A percentile compares a stretch with the other conserved stretches of the same genome.
phyloP scores from a whole-genome alignment of 2,888 invertebrate genomes.

The Helleia helle region DNA sequence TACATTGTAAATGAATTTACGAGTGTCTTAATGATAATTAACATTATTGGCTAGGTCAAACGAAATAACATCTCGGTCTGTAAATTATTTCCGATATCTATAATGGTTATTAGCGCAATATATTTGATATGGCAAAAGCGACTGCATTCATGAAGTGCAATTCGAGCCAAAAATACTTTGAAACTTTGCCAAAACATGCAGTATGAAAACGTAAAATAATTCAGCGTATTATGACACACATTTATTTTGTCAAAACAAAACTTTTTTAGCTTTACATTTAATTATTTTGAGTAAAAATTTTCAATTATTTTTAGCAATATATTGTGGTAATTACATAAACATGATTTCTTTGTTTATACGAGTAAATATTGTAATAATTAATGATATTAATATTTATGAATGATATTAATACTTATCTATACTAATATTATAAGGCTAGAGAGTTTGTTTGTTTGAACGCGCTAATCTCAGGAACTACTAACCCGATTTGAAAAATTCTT shows the following conservation, averaged over 20 bases:
- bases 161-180: conserved; percentile 68
- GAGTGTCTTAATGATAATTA: conserved; percentile 4
- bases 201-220: conserved; percentile 43
- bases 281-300: conserved; percentile 19
- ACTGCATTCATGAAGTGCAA: conserved; percentile 57
- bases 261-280: conserved; percentile 9
- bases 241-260: conserved; percentile 19
- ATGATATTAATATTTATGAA: too few species aligned
- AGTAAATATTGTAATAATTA: too few species aligned
- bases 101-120: conserved; percentile 33
- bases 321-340: too few species aligned
- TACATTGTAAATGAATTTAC: background rate
- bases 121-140: conserved; percentile 40
- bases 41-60: conserved; percentile 1
- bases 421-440: too few species aligned
- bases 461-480: too few species aligned
- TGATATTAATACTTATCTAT: too few species aligned
- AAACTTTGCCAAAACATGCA: conserved; percentile 59
- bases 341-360: too few species aligned
- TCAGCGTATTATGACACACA: conserved; percentile 24
- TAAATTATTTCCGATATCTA: conserved; percentile 12
- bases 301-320: background rate
- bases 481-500: too few species aligned
- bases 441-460: too few species aligned
- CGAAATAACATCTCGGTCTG: conserved; percentile 12